A percentile compares a stretch with the other conserved stretches of the same genome.
Evolutionary conservation across 2,113 vertebrate species (phyloP).

Genomic region (Lampris incognitus): DNA sequence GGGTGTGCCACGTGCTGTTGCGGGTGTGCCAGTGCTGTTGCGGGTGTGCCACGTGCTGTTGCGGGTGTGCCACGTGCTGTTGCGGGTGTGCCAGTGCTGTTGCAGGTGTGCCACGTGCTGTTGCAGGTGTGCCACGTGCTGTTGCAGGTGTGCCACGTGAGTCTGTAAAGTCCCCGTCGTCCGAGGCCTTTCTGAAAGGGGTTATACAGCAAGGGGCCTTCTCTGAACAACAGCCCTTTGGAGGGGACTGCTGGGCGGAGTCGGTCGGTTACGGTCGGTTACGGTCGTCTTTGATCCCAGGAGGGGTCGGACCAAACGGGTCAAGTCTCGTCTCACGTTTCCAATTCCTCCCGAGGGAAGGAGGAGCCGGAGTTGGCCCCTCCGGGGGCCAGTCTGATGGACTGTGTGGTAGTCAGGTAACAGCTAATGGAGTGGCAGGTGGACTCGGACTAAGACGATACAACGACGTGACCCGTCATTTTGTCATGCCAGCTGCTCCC

Average conservation of each 20-base stretch:
- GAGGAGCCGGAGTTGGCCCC: neutral
- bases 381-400: slow-evolving; percentile 39
- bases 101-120: no score
- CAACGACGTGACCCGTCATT: slow-evolving; percentile 62
- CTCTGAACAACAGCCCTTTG: neutral
- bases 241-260: slow-evolving; percentile 4
- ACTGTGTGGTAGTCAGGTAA: slow-evolving; percentile 52
- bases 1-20: no score
- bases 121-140: no score
- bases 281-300: neutral
- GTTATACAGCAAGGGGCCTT: neutral
- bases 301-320: neutral
- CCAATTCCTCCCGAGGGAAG: no score
- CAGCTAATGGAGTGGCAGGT: slow-evolving; percentile 69
- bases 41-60: no score
- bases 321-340: no score
- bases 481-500: slow-evolving; percentile 57
- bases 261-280: neutral
- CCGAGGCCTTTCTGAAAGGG: no score
- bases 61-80: no score
- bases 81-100: no score
- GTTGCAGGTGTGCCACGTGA: no score
- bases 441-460: slow-evolving; percentile 54
- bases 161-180: no score
- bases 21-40: no score